Conservation (phyloP, 2,113 vertebrate species). For the Uria aalge region DNA sequence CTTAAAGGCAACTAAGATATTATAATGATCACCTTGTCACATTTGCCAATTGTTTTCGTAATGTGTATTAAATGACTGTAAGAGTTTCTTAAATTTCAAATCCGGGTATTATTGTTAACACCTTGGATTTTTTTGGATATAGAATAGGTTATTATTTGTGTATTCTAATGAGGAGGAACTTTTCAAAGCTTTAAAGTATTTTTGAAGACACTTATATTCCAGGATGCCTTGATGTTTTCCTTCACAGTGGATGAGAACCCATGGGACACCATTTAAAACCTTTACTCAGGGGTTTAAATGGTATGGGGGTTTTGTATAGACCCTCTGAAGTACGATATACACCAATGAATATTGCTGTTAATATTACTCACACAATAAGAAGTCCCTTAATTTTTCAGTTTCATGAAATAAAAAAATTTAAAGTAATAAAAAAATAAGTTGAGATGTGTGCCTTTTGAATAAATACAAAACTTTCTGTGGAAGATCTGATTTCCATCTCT, state of each 20-base stretch:
- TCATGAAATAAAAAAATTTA: background rate
- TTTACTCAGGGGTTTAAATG: background rate
- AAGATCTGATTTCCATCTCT: background rate
- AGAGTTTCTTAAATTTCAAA: conserved; percentile 14
- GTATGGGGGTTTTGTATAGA: background rate
- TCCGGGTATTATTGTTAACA: background rate
- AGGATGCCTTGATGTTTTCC: background rate
- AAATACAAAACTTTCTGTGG: background rate
- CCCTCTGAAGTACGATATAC: background rate
- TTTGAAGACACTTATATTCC: background rate
- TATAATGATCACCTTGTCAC: background rate
- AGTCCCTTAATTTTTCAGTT: background rate
- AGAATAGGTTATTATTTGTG: background rate
- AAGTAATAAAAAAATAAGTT: background rate
- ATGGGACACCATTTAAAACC: background rate
- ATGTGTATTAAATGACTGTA: background rate
- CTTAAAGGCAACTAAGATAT: background rate
- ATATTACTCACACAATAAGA: background rate
- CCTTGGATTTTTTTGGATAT: background rate
- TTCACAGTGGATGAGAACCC: background rate
- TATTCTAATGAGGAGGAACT: background rate
- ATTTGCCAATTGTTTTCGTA: background rate
- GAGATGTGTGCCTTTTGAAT: conserved; percentile 8
- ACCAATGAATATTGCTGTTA: background rate
- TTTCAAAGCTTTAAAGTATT: background rate